A percentile compares a stretch with the other conserved stretches of the same genome.
phyloP scores from a whole-genome alignment of 2,113 vertebrate species.

The Oryctolagus cuniculus region DNA sequence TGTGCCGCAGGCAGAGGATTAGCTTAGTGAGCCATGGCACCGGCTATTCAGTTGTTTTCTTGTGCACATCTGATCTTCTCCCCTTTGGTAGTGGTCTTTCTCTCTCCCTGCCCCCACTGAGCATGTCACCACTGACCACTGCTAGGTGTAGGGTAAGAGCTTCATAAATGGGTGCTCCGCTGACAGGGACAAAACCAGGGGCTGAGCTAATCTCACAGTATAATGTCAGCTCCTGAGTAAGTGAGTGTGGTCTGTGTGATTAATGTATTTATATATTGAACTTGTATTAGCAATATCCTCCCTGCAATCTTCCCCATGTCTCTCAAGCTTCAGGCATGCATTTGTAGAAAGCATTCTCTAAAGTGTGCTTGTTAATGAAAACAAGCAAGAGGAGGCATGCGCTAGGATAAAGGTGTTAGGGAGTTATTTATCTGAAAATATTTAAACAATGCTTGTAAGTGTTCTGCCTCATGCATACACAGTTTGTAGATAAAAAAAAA shows the following conservation, averaged over 20 bases:
- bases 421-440: conserved; percentile 55
- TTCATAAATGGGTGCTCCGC: conserved; percentile 61
- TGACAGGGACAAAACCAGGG: conserved; percentile 53
- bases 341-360: conserved; percentile 44
- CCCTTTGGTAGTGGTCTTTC: not conserved
- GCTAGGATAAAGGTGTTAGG: conserved; percentile 31
- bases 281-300: conserved; percentile 71
- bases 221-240: conserved; percentile 71
- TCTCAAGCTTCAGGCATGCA: conserved; percentile 27
- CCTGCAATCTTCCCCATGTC: not conserved
- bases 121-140: not conserved
- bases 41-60: no score
- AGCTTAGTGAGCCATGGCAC: no score
- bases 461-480: not conserved
- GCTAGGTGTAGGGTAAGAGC: not conserved
- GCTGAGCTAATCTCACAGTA: conserved; percentile 55
- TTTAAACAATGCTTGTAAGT: conserved; percentile 61
- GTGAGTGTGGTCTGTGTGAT: conserved; percentile 57
- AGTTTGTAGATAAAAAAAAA: not conserved
- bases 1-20: no score
- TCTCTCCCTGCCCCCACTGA: not conserved
- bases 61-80: not conserved
- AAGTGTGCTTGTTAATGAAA: conserved; percentile 63
- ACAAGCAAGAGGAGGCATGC: conserved; percentile 44
- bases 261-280: conserved; percentile 73